Evolutionary conservation across 2,113 vertebrate species (phyloP).

Genomic region (Empidonax alnorum): DNA sequence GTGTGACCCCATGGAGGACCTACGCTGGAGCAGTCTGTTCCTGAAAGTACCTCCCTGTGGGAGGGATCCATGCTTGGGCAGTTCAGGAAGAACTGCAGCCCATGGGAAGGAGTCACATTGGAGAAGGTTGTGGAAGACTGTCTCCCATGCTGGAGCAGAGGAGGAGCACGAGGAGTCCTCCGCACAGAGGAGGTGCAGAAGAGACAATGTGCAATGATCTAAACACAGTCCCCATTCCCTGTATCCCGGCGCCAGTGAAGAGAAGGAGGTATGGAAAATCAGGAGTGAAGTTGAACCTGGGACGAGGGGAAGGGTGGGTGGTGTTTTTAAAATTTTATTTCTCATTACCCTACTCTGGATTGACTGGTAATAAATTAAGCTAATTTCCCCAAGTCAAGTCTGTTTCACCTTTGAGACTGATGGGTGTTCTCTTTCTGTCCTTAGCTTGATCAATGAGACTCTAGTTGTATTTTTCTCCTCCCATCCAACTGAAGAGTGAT

Average conservation of each 20-base stretch:
- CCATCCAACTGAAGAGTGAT: neutral
- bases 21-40: neutral
- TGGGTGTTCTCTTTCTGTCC: neutral
- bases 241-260: neutral
- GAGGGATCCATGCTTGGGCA: neutral
- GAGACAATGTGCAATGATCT: rapidly evolving
- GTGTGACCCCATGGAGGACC: neutral
- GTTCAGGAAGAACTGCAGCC: neutral
- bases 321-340: neutral
- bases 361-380: neutral
- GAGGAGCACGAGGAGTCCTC: neutral
- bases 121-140: neutral
- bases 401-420: neutral
- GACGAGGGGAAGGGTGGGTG: neutral
- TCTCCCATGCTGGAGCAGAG: rapidly evolving
- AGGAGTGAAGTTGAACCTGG: neutral
- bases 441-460: neutral
- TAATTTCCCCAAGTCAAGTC: neutral
- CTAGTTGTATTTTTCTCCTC: neutral
- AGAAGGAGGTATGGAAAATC: neutral
- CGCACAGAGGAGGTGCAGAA: too few species aligned
- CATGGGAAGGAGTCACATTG: neutral
- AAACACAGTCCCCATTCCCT: neutral
- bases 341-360: neutral
- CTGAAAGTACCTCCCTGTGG: neutral